Percentiles rank a stretch among this genome's conserved stretches.
Evolutionary conservation across 2,888 invertebrate genomes (phyloP).

Genomic region (Oegoconia quadripuncta): DNA sequence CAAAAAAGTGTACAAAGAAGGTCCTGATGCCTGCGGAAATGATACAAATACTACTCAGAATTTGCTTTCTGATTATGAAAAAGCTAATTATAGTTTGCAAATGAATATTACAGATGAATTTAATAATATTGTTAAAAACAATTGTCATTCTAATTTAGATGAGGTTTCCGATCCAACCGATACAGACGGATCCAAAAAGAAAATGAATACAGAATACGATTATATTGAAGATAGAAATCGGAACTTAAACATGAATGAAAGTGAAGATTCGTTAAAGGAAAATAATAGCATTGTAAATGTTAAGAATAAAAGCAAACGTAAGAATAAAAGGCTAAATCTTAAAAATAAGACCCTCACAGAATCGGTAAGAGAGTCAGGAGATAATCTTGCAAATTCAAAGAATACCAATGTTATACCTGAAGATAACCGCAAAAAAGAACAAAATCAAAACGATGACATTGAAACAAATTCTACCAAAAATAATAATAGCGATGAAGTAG

Average conservation of each 20-base stretch:
- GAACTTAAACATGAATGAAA: too few species aligned
- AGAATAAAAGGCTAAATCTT: too few species aligned
- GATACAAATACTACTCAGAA: conserved; percentile 48
- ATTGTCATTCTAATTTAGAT: background rate
- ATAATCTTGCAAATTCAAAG: background rate
- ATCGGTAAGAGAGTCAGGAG: too few species aligned
- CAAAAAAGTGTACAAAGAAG: conserved; percentile 39
- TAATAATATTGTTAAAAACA: background rate
- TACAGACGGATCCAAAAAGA: too few species aligned
- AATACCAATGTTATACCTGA: too few species aligned
- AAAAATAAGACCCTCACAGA: too few species aligned
- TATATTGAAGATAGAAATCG: too few species aligned
- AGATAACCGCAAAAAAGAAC: conserved; percentile 10
- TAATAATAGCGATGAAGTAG: background rate
- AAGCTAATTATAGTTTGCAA: conserved; percentile 26
- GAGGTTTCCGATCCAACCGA: too few species aligned
- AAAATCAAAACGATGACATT: background rate
- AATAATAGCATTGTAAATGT: too few species aligned
- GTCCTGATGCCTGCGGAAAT: conserved; percentile 26
- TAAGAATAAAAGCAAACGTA: too few species aligned
- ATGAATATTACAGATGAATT: conserved; percentile 29
- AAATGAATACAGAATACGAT: too few species aligned
- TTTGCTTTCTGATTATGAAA: conserved; percentile 41
- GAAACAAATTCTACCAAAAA: background rate
- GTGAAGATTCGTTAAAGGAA: too few species aligned